These are phyloP conservation scores for Drosophila pseudoobscura DNA, from an alignment of 1,140 invertebrate genomes.

Conservation along the genomic window DNA sequence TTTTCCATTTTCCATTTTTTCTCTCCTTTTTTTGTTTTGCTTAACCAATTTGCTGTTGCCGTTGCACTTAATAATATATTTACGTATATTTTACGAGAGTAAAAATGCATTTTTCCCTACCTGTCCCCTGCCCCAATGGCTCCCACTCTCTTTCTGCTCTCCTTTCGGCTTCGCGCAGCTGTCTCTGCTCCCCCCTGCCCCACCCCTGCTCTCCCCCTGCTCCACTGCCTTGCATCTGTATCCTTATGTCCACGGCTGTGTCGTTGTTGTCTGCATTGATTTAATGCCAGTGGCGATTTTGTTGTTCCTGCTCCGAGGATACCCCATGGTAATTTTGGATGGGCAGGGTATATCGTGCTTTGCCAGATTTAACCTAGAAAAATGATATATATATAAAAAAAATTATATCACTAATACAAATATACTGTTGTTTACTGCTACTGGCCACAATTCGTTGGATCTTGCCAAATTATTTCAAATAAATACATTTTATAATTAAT, in stretches of 20 bases:
- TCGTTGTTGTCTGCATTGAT: conserved; percentile 49
- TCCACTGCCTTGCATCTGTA: background rate
- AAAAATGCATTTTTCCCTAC: conserved; percentile 58
- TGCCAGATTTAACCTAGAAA: too few species aligned
- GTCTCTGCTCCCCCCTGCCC: conserved; percentile 6
- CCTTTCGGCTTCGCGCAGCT: conserved; percentile 6
- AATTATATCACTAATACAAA: too few species aligned
- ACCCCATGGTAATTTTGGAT: too few species aligned
- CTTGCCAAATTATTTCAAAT: too few species aligned
- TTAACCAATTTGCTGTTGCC: conserved; percentile 47
- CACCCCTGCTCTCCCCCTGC: conserved; percentile 7
- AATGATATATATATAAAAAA: too few species aligned
- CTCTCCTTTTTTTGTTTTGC: background rate
- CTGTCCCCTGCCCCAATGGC: conserved; percentile 13
- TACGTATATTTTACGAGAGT: conserved; percentile 60
- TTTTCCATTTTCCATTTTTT: conserved; percentile 31
- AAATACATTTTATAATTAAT: too few species aligned
- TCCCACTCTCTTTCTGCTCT: background rate
- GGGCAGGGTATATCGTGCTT: too few species aligned
- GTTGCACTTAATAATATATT: conserved; percentile 65
- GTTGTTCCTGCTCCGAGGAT: conserved; percentile 5
- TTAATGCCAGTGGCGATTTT: conserved; percentile 58
- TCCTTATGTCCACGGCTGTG: conserved; percentile 7
- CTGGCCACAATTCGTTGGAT: too few species aligned
- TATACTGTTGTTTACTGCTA: too few species aligned